A percentile compares a stretch with the other conserved stretches of the same genome.
Conservation (phyloP, 1,140 invertebrate species). For the Theocolax elegans region DNA sequence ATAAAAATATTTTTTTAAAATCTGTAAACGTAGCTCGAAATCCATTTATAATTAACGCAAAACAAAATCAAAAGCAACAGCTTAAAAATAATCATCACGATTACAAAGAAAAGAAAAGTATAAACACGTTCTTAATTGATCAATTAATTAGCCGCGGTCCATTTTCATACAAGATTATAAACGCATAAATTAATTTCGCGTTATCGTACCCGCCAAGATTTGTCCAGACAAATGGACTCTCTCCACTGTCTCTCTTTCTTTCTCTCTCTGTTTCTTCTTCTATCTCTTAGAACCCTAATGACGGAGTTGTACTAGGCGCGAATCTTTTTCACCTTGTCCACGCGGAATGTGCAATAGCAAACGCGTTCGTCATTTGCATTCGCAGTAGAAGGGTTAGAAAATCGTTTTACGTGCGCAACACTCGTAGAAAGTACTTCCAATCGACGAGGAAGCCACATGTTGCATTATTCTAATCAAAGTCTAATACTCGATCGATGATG, state of each 20-base stretch:
- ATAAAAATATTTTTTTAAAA: too few relatives aligned
- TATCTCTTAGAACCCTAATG: neutral
- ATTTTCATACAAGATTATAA: neutral
- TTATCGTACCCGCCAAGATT: constrained; percentile 19
- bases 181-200: constrained; percentile 12
- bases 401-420: constrained; percentile 23
- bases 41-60: too few relatives aligned
- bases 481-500: constrained; percentile 46
- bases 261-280: neutral
- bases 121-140: constrained; percentile 2
- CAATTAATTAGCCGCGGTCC: constrained; percentile 11
- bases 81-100: neutral
- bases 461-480: constrained; percentile 63
- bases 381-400: constrained; percentile 36
- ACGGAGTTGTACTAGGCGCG: too few relatives aligned
- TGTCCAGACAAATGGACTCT: constrained; percentile 20
- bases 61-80: too few relatives aligned
- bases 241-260: too few relatives aligned
- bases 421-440: constrained; percentile 52
- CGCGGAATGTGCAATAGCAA: too few relatives aligned
- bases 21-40: too few relatives aligned
- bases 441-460: constrained; percentile 43
- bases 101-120: neutral
- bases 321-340: neutral
- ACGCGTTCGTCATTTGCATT: constrained; percentile 51